Conservation (phyloP, 2,888 invertebrate species). For the Thereva unica region DNA sequence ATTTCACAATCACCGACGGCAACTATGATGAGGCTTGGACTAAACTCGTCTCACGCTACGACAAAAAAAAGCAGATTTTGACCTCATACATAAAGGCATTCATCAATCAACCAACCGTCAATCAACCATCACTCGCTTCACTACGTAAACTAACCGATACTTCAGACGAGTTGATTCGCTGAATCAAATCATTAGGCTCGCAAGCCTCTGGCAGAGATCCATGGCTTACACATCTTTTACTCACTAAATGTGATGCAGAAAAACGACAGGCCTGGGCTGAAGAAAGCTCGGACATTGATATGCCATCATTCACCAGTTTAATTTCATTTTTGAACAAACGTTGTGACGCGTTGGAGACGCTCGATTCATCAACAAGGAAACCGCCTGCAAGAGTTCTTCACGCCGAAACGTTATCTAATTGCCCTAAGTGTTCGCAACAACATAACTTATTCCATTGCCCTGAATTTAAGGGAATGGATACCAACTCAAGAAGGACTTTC, state of each 20-base stretch:
- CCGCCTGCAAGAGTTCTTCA: not conserved
- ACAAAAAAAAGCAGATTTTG: constrained; percentile 11
- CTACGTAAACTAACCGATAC: no score
- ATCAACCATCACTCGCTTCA: no score
- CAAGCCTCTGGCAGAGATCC: no score
- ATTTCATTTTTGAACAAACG: no score
- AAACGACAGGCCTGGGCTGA: no score
- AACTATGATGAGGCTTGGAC: constrained; percentile 5
- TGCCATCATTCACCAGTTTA: no score
- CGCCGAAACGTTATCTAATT: not conserved
- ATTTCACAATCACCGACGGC: not conserved
- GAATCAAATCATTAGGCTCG: no score
- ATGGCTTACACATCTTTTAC: no score
- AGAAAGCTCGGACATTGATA: no score
- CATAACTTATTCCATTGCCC: not conserved
- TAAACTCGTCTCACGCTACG: constrained; percentile 1
- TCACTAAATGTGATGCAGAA: no score
- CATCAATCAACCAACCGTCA: not conserved
- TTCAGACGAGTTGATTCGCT: no score
- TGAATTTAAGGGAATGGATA: constrained; percentile 10
- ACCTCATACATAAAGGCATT: constrained; percentile 10
- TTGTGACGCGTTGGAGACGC: no score
- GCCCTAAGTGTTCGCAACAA: not conserved
- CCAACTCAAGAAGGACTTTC: not conserved
- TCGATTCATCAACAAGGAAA: not conserved